phyloP scores from a whole-genome alignment of 2,797 vertebrate species.

The Avahi laniger region DNA sequence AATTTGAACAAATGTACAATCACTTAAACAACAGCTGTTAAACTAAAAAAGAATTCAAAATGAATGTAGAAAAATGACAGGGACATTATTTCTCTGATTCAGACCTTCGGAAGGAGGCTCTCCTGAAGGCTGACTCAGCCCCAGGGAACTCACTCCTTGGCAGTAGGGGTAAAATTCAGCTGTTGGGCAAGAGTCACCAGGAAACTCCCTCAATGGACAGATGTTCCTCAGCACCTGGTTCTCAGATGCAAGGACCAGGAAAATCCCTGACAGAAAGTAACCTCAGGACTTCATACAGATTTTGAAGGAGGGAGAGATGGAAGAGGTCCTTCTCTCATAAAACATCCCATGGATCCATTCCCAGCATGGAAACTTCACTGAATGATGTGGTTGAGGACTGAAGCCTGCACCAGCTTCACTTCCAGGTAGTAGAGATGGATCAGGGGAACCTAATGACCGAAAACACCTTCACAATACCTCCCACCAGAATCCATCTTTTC shows the following conservation, averaged over 20 bases:
- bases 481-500: constrained; percentile 70
- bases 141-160: not conserved
- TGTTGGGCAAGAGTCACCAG: not conserved
- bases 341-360: constrained; percentile 71
- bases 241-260: not conserved
- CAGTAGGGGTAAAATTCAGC: not conserved
- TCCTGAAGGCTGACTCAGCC: not conserved
- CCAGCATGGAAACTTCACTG: constrained; percentile 68
- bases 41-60: constrained; percentile 63
- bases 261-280: constrained; percentile 76
- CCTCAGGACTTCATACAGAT: constrained; percentile 72
- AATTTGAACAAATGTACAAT: constrained; percentile 77
- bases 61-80: not conserved
- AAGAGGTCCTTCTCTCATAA: constrained; percentile 73
- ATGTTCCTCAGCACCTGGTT: not conserved
- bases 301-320: constrained; percentile 73
- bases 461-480: constrained; percentile 67
- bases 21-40: constrained; percentile 79
- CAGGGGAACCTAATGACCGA: constrained; percentile 3
- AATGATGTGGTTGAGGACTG: constrained; percentile 70
- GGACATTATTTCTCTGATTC: not conserved
- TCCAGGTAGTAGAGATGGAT: constrained; percentile 52
- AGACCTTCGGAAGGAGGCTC: not conserved
- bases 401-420: constrained; percentile 63
- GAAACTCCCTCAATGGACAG: not conserved